Evolutionary conservation across 2,113 vertebrate genomes (phyloP), one percentile per base, ranked within the genome.

Genomic region (Centropristis striata): DNA sequence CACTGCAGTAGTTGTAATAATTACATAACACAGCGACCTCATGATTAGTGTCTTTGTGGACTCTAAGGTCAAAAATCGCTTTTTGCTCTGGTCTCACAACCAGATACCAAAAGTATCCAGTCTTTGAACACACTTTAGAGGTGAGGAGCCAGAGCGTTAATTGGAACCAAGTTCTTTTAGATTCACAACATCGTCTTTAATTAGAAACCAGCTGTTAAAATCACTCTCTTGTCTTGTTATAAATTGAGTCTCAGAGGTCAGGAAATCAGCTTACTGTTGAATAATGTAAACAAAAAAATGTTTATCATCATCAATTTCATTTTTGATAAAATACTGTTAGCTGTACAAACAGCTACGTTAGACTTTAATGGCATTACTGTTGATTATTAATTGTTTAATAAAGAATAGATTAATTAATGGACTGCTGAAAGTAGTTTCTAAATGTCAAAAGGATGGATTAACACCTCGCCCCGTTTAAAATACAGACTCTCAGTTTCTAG

Each of bases 151-250:
- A 47, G 15, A 72, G 18, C 42, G 58, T 20, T 44, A 54, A 39
- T 47, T 67, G 18, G 54, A 65, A 9, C 25, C 46, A 61, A 49
- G 41, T 49, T 39, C 20, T 7, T 58, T 9, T 32, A 41, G 16
- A 46, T 60, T 74, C 63, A 81, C 20, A 50, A 23, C 15, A 25
- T 70, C 65, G n/a, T 71, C 13, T 64, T 42, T 10, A 73, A 2
- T 20, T 27, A 44, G 44, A 59, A 66, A 58, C n/a, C 18, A 51
- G 23, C 20, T 46, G 37, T 12, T 36, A 46, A 20, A 37, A 49
- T 25, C 7, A 16, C 4, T 12, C 12, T 11, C 13, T 14, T 53
- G 39, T 59, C 13, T 42, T 46, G 9, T 25, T 49, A 51, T 32
- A 27, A 53, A 73, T 6, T 12, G 9, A 25, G 16, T 54, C n/a